Evolutionary conservation across 2,797 vertebrate genomes (phyloP).

Genomic region (Huso huso): DNA sequence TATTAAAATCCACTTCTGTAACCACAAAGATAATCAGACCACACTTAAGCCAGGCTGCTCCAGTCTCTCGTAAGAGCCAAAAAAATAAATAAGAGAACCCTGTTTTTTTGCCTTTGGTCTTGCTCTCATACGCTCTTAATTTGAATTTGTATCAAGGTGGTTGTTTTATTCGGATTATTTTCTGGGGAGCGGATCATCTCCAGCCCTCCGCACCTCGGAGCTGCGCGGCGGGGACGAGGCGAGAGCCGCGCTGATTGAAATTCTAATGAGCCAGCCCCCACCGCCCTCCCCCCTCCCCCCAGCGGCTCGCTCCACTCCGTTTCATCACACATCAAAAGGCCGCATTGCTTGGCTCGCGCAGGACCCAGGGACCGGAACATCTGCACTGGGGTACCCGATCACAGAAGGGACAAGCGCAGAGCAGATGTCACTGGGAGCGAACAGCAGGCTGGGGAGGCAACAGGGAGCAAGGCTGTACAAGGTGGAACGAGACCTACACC

Average conservation of each 20-base stretch:
- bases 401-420: conserved; percentile 70
- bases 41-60: too few relatives aligned
- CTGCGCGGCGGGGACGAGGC: conserved; percentile 27
- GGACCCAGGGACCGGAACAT: conserved; percentile 87
- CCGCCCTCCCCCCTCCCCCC: conserved; percentile 60
- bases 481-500: conserved; percentile 47
- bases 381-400: conserved; percentile 73
- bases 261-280: conserved; percentile 64
- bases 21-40: too few relatives aligned
- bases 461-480: conserved; percentile 51
- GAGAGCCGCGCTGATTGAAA: conserved; percentile 70
- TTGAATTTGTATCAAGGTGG: too few relatives aligned
- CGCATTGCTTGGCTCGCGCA: conserved; percentile 69
- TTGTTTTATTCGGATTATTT: too few relatives aligned
- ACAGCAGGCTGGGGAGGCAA: conserved; percentile 62
- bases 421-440: conserved; percentile 87
- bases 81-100: too few relatives aligned
- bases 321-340: conserved; percentile 99
- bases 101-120: not conserved
- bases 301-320: conserved; percentile 85
- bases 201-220: conserved; percentile 26
- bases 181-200: not conserved
- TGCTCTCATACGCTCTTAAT: too few relatives aligned
- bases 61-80: too few relatives aligned
- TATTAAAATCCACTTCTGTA: too few relatives aligned